Conservation (phyloP, 2,113 vertebrate genomes). For the Hippoglossus stenolepis region DNA sequence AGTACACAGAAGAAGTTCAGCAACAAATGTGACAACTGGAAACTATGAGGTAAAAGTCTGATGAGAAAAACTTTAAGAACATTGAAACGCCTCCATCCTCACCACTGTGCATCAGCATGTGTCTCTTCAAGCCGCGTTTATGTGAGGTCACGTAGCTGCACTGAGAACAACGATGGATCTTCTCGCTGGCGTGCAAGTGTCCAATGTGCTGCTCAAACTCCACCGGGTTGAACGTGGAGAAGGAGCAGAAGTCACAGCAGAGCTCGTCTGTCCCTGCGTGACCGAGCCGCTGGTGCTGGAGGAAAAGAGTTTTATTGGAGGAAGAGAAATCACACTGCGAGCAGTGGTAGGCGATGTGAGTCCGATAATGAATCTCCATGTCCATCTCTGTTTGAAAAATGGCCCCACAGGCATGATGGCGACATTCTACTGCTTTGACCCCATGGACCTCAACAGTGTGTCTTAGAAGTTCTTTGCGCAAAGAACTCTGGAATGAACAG, state of each 20-base stretch:
- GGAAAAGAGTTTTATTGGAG: constrained; percentile 92
- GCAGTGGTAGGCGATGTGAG: constrained; percentile 95
- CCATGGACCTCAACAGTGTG: constrained; percentile 86
- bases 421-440: constrained; percentile 87
- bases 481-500: constrained; percentile 82
- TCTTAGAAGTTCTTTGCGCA: constrained; percentile 86
- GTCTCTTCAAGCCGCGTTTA: constrained; percentile 93
- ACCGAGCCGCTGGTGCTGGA: constrained; percentile 91
- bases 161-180: constrained; percentile 92
- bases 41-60: background rate
- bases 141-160: constrained; percentile 92
- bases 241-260: constrained; percentile 90
- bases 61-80: background rate
- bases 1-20: background rate
- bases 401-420: constrained; percentile 88
- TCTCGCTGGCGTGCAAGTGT: constrained; percentile 94
- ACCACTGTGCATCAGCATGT: constrained; percentile 94
- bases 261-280: constrained; percentile 88
- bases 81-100: constrained; percentile 44
- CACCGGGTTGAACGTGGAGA: constrained; percentile 92
- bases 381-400: constrained; percentile 84
- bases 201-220: constrained; percentile 90
- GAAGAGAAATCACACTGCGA: constrained; percentile 92
- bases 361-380: constrained; percentile 92
- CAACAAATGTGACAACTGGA: too few relatives aligned